These are phyloP conservation scores for Lasioglossum zephyrum DNA, from an alignment of 2,888 invertebrate species.

Conservation along the genomic window DNA sequence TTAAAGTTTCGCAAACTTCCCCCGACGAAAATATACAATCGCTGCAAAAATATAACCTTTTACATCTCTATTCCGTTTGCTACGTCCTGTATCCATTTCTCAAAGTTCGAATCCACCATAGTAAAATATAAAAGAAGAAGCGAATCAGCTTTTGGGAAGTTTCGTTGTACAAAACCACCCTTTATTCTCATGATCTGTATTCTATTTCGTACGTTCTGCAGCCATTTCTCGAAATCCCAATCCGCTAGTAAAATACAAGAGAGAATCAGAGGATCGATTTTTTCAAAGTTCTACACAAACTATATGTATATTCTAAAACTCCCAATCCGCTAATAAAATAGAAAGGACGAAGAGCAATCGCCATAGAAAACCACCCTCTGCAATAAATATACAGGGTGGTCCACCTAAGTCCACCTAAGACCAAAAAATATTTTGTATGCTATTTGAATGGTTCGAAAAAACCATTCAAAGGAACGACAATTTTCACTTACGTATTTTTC, in stretches of 20 bases:
- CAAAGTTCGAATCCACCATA: neutral
- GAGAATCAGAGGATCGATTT: neutral
- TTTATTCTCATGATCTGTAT: neutral
- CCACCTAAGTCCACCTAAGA: too few relatives aligned
- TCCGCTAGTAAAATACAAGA: neutral
- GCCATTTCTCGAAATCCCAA: neutral
- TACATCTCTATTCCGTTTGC: neutral
- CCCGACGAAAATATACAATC: neutral
- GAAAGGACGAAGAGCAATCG: neutral
- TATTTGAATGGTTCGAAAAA: too few relatives aligned
- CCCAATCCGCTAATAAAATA: neutral
- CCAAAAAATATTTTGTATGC: too few relatives aligned
- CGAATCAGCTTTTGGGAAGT: neutral
- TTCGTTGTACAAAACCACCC: neutral
- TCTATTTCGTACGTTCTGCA: neutral
- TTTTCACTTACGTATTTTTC: too few relatives aligned
- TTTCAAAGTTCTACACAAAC: neutral
- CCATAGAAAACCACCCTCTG: neutral
- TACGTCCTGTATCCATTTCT: neutral
- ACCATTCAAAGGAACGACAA: too few relatives aligned
- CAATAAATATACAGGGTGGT: neutral
- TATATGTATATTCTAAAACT: neutral
- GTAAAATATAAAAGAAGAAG: neutral
- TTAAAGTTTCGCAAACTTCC: neutral
- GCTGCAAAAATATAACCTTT: constrained; percentile 1